Base-by-base conservation (phyloP, 2,888 invertebrate genomes). In the Drosophila birchii region DNA sequence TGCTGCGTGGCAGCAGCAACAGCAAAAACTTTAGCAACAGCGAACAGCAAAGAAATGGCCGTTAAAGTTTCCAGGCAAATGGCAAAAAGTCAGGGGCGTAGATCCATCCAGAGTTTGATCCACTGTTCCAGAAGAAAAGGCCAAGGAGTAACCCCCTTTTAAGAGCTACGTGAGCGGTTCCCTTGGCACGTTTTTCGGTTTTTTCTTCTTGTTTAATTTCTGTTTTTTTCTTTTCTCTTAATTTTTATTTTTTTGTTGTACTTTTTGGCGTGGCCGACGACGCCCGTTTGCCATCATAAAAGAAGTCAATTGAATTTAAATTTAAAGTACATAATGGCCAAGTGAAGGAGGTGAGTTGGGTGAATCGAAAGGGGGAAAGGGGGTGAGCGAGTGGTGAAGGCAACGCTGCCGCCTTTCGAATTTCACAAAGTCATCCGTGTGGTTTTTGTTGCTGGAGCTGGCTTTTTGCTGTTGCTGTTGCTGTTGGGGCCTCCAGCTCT, bases 301-400 rank as follows among this genome's bases (percentile, higher is more conserved):
- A 84, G 84, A 88, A 88, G 86, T 88, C 86, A 86, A 86, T 86
- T 86, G 86, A 86, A 86, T 86, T 86, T 88, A 84, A 88, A 88
- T 88, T 88, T 88, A 88, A 86, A 86, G 86, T 86, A 86, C 88
- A 88, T 86, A 86, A 86, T 88, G 78, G 78, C 88, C 78, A 85
- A 74, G 66, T 67, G 67, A 62, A 51, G 59, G 63, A 64, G 60
- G 54, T 56, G 56, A 61, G 62, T 26, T 61, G 51, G 38, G 12
- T 26, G 45, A 45, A 39, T 12, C 54, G 45, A 34, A 6, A 47
- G 49, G 56, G 58, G 23, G 16, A 23, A 23, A 14, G 8, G 51
- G 51, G 51, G 51, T 36, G 44, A n/a, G 51, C 34, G 62, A 47
- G 55, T 59, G 66, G 60, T 51, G 75, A 51, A 63, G 54, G 66